Conservation (phyloP, 2,113 vertebrate genomes). For the Cricetomys ansorgei region DNA sequence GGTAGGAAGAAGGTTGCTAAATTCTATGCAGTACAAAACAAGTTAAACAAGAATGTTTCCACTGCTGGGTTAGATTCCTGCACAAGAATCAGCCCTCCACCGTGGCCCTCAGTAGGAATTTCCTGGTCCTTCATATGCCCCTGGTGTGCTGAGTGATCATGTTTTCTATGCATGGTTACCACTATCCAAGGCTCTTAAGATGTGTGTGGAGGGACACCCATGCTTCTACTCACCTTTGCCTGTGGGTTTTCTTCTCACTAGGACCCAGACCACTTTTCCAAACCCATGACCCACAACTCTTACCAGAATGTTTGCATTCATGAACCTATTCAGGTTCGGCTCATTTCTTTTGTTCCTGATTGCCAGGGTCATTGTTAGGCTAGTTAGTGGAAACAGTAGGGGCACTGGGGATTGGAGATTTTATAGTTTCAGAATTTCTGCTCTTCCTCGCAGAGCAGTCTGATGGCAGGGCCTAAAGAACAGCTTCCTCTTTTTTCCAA, state of each 20-base stretch:
- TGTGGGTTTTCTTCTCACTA: background rate
- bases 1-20: background rate
- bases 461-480: background rate
- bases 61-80: background rate
- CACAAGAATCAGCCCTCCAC: background rate
- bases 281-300: background rate
- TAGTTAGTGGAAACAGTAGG: background rate
- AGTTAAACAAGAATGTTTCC: background rate
- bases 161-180: background rate
- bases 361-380: background rate
- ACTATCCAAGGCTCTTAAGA: background rate
- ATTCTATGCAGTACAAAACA: background rate
- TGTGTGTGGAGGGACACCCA: background rate
- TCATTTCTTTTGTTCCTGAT: background rate
- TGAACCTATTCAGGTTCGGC: background rate
- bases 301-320: background rate
- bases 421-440: background rate
- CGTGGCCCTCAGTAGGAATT: background rate
- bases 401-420: background rate
- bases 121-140: background rate
- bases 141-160: background rate
- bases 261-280: background rate
- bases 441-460: background rate
- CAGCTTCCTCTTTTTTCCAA: background rate
- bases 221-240: background rate